Evolutionary conservation across 92 coral and sea anemone species (phyloP), one percentile per base, ranked within the genome.

Genomic region (Porites cylindrica): DNA sequence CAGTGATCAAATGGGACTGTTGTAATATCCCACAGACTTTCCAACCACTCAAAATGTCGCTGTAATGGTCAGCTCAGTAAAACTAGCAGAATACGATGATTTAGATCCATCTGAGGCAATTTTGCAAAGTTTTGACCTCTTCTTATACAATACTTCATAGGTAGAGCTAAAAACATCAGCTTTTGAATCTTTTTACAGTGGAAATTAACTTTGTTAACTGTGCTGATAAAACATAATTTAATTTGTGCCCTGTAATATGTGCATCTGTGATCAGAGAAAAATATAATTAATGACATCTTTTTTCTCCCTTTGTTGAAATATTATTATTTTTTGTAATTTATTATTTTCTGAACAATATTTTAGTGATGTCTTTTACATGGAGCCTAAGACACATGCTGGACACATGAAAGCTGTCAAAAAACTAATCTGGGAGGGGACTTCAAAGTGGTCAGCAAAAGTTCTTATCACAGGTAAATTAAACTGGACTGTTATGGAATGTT

Each of bases 381-480:
- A 90, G 67, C 91, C 93, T 32, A 97, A 95, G 80, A 96, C 95
- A 14, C 98, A 97, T 70, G 92, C 93, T n/a, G 99, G 98, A 21
- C 94, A 96, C 89, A 86, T 97, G 76, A 93, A 93, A 81, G 92
- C 93, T 1, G 96, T 96, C 72, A 94, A 96, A 76, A 91, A 93
- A 43, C 96, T 95, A 89, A 97, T 97, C 64, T 87, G 91, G 19
- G 98, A 92, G 65, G 99, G 99, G 67, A 97, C 99, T 69, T 97
- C 99, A 66, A 97, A 97, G 72, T 97, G 99, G 99, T 92, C 96
- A 24, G 97, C 99, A 1, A 97, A 95, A 87, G 91, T 97, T 21
- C 92, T 93, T 64, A 97, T 97, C 72, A 97, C 97, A 81, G 98
- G 98, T 95, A 76, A 26, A 10, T 51, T 10, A 50, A 3, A 38